Percentiles rank a stretch among this genome's conserved stretches.
Conservation (phyloP, 2,113 vertebrate species). For the Butastur rufipennis region DNA sequence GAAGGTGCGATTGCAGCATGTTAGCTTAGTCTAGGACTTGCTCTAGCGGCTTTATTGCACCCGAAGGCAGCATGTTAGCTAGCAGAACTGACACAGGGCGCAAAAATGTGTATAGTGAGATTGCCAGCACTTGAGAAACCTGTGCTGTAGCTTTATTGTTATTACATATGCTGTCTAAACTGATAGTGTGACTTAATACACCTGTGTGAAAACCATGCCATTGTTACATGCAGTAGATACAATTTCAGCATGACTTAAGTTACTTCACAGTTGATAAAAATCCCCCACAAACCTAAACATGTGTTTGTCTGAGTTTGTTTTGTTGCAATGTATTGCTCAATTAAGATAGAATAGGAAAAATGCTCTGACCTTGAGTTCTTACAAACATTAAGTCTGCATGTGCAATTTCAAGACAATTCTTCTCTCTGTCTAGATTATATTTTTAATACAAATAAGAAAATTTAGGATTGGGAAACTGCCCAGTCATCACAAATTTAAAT, state of each 20-base stretch:
- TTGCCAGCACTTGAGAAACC: background rate
- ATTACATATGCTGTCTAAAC: background rate
- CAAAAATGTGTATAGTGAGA: background rate
- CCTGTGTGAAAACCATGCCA: background rate
- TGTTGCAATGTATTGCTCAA: background rate
- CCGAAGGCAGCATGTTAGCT: background rate
- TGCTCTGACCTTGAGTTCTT: background rate
- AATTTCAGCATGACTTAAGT: background rate
- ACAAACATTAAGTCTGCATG: background rate
- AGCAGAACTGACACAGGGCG: background rate
- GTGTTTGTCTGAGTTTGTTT: background rate
- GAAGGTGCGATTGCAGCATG: background rate
- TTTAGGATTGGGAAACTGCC: background rate
- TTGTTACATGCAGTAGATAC: rapidly evolving
- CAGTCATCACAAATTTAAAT: background rate
- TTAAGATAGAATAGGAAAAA: background rate
- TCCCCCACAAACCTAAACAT: background rate
- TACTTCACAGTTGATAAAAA: background rate
- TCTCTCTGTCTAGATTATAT: background rate
- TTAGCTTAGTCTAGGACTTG: background rate
- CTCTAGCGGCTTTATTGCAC: background rate
- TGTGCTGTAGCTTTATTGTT: background rate
- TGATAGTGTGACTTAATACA: background rate
- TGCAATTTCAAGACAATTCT: background rate
- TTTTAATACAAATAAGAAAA: background rate